Evolutionary conservation across 2,888 invertebrate species (phyloP), one percentile per base, ranked within the genome.

Genomic region (Odontothrips loti): DNA sequence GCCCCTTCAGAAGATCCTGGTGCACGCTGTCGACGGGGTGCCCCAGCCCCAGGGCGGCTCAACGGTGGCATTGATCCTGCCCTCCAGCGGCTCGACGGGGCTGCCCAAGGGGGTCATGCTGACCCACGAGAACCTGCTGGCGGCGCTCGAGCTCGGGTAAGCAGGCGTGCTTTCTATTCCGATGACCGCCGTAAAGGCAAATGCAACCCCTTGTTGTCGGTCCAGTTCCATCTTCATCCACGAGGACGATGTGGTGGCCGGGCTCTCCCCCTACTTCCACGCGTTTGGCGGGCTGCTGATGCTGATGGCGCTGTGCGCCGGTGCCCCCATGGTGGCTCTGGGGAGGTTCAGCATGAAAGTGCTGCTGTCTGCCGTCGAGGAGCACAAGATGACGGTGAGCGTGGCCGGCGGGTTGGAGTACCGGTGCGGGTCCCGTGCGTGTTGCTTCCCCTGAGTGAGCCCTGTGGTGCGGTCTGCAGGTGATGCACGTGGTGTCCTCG

Each of bases 401-500:
- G 11, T 12, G 15, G n/a, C n/a, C 6, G 34, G 34, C 6, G 34
- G 34, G 34, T 43, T 43, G 3, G 34, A 43, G 34, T 43, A 43
- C 34, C 34, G 34, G 15, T 15, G 51, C 51, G 51, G 51, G 1
- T 10, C 12, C 51, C 4, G 51, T 48, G 9, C n/a, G n/a, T n/a
- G n/a, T n/a, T n/a, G n/a, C n/a, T n/a, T n/a, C 34, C 34, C 34
- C 34, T 43, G 34, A 2, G 6, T 51, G 51, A n/a, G 34, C 34
- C 3, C 34, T 43, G 34, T 6, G 63, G 3, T 23, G 23, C 23
- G 4, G 0, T n/a, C 68, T 6, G 23, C 23, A 68, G 68, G 68
- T 75, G 27, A 23, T 88, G 29, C 87, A 87, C 82, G 83, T 88
- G 20, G 90, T 89, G 6, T 90, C 90, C 9, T 89, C 90, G 4